Evolutionary conservation across 2,113 vertebrate genomes (phyloP), one percentile per base, ranked within the genome.

Genomic region (Tringa solitaria): DNA sequence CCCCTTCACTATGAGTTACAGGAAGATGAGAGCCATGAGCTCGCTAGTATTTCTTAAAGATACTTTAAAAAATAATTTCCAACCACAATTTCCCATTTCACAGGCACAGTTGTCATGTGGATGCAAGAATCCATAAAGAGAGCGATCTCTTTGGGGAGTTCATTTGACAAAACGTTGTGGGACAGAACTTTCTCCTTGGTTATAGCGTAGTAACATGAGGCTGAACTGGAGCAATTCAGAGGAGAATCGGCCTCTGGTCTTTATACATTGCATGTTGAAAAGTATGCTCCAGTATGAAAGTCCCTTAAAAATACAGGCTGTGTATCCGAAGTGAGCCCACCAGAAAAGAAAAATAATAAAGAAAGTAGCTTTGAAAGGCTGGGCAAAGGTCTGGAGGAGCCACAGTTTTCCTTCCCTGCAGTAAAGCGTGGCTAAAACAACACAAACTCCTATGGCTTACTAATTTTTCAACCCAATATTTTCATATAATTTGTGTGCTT

Each of bases 401-500:
- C 97, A 94, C 91, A 77, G 94, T 97, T 98, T 98, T 98, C 98
- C 97, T 97, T 98, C 93, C 96, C 97, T 92, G 95, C 95, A 97
- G 97, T 95, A 98, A 98, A 98, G 97, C 97, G 90, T 97, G 97
- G 98, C 98, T 98, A 98, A 98, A 98, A 98, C 98, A 98, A 98
- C 98, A 98, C 97, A 97, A 97, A 98, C 97, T 97, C 95, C 96
- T 97, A 98, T 96, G 97, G 98, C 98, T 98, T 98, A 96, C 98
- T 98, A 98, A 98, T 98, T 98, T 98, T 98, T 98, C 97, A 97
- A 84, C 97, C 98, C 98, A 98, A 98, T 98, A 98, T 98, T 98
- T 98, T 98, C 97, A 96, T 98, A 98, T 98, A 98, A 98, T 98
- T 98, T 97, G 98, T 98, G 98, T 96, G 97, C 96, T 98, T 98